These are phyloP conservation scores for Meloidogyne hapla DNA, from an alignment of 1,140 invertebrate genomes.

Conservation along the genomic window DNA sequence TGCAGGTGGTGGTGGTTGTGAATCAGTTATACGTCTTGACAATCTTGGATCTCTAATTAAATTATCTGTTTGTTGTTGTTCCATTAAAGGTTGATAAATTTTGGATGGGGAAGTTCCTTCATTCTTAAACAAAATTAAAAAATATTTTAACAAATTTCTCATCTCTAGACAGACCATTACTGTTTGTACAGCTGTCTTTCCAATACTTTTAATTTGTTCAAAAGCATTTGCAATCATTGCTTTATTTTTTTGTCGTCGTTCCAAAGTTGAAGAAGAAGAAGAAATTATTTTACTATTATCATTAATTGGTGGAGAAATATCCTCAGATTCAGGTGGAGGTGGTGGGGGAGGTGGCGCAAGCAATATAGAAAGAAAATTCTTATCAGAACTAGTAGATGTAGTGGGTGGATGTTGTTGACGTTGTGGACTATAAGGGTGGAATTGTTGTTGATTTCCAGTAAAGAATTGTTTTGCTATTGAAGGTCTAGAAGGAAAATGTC, in stretches of 20 bases:
- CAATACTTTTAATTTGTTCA: conserved; percentile 15
- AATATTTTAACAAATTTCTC: background rate
- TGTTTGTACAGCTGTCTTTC: background rate
- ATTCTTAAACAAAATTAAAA: background rate
- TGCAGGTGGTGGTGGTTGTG: background rate
- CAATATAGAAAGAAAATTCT: background rate
- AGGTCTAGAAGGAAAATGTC: background rate
- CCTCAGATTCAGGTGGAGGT: background rate
- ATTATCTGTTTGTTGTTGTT: background rate
- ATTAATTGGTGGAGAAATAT: background rate
- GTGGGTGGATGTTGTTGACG: background rate
- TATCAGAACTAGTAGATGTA: background rate
- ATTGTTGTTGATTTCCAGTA: background rate
- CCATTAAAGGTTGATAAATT: background rate
- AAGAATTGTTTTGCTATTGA: background rate
- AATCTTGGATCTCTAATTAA: conserved; percentile 3
- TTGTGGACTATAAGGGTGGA: background rate
- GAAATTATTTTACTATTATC: background rate
- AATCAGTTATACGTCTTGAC: background rate
- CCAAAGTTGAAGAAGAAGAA: conserved; percentile 11
- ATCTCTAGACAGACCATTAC: background rate
- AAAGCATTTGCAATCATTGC: conserved; percentile 7
- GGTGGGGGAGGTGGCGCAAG: conserved; percentile 1
- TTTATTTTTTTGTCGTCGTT: conserved; percentile 6
- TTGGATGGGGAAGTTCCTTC: background rate